These are phyloP conservation scores for Cacatua alba DNA, from an alignment of 2,113 vertebrate species.

Conservation along the genomic window DNA sequence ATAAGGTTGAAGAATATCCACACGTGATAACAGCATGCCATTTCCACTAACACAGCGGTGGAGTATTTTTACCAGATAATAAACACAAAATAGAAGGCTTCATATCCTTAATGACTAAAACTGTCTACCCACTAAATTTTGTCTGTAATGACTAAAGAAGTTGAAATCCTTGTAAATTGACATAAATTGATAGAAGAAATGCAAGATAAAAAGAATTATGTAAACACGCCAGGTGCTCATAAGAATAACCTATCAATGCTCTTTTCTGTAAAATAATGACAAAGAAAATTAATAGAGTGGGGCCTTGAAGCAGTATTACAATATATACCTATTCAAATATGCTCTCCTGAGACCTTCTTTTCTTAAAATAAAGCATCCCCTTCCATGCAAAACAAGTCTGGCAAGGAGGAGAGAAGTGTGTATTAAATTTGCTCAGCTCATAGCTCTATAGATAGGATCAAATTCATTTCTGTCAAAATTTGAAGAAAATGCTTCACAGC, in stretches of 20 bases:
- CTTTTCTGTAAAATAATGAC: background rate
- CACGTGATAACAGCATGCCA: fast-evolving
- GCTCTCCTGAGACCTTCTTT: background rate
- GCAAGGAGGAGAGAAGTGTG: background rate
- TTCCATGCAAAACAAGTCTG: background rate
- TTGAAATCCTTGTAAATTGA: background rate
- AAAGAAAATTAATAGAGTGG: background rate
- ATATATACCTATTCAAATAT: background rate
- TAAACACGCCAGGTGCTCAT: fast-evolving
- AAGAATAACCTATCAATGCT: background rate
- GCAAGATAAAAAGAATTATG: background rate
- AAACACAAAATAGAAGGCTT: background rate
- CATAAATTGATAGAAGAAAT: background rate
- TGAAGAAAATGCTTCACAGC: background rate
- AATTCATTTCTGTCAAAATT: background rate
- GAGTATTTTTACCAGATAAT: background rate
- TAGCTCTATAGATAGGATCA: background rate
- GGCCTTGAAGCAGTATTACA: background rate
- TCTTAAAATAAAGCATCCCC: background rate
- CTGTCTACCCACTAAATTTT: background rate
- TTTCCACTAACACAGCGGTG: background rate
- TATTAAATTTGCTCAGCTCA: background rate
- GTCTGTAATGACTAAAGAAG: background rate
- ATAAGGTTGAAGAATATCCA: background rate
- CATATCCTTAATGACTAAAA: background rate